Base-by-base conservation (phyloP, 2,113 vertebrate genomes). In the Tor tambroides region DNA sequence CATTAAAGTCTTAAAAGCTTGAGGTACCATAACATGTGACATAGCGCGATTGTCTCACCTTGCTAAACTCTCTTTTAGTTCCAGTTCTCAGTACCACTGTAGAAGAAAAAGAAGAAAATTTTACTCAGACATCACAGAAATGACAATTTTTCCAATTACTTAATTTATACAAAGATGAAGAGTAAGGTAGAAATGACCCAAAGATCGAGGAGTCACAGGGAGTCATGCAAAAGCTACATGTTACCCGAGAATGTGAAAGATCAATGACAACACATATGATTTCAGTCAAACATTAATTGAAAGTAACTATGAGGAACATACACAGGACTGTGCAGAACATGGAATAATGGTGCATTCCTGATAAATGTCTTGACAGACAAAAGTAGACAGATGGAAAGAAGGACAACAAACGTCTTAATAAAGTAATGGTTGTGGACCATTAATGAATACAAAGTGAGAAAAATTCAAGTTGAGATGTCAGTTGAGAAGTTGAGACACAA, bases 61-160 rank as follows among this genome's bases (percentile, higher is more conserved):
- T 49, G 11, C 46, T 49, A 49, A 49, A 14, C 46, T 21, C 83
- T 89, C 94, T 69, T n/a, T 83, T 94, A 95, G 84, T 93, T 96
- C 96, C 96, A 96, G 94, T 90, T 95, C 86, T 96, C 96, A 92
- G 96, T 91, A 91, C 95, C 93, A 81, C 95, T 96, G 91, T 30
- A 80, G 0, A 92, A 88, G 84, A 89, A 38, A 87, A 79, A 74
- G 0, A 41, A 85, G 71, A 78, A 83, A 21, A 72, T 6, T 3
- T 26, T 3, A 49, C 46, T 14, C 1, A 49, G 12, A 46, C 3
- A 0, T 2, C 69, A 72, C 4, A 17, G 21, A 67, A 35, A 80
- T 41, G 19, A 10, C 35, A 14, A 61, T 30, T 21, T 9, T 30
- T 78, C 46, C 12, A 54, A 28, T 51, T 2, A 21, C 28, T 54